Evolutionary conservation across 2,113 vertebrate genomes (phyloP), one percentile per base, ranked within the genome.

Genomic region (Rhegmatorhina hoffmannsi): DNA sequence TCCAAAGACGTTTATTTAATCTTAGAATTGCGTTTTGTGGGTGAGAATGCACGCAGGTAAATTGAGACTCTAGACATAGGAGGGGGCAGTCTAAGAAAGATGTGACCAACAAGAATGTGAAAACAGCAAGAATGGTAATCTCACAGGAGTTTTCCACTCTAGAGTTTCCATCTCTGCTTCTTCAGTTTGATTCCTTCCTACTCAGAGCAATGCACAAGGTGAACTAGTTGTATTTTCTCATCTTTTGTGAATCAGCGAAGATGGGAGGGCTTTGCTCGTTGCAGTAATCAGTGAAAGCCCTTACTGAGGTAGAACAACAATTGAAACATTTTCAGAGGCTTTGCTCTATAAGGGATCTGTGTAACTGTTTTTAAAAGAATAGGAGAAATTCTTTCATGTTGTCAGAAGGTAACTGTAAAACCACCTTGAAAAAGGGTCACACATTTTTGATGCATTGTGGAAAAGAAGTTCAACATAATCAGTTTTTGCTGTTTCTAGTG

Each of bases 171-270:
- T 50, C 24, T 96, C 90, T 83, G 78, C 55, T 91, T 91, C 75
- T 93, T 88, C 90, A 81, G 90, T 96, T 97, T 91, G 93, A 94
- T 95, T 96, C 89, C 91, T 95, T 92, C 38, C 23, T 90, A 47
- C 28, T 67, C 50, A n/a, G 33, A 74, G 43, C 50, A 85, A 6
- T 4, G 2, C 40, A 33, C 28, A 59, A 25, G 26, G 23, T 90
- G 34, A 38, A 69, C 21, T 17, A 60, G 17, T 12, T 6, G 2
- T 82, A 47, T 72, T 66, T 68, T 47, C 29, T 62, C 23, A 44
- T 75, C 25, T 66, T 79, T 17, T 40, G n/a, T 84, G 47, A 14
- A 49, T 68, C 3, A 2, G 15, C 18, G 49, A 66, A n/a, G 55
- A 60, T 56, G 9, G 13, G 17, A 31, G 29, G 17, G 21, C 25